Percentiles rank a stretch among this genome's conserved stretches.
phyloP scores from a whole-genome alignment of 2,797 vertebrate species.

The Lagothrix lagotricha region DNA sequence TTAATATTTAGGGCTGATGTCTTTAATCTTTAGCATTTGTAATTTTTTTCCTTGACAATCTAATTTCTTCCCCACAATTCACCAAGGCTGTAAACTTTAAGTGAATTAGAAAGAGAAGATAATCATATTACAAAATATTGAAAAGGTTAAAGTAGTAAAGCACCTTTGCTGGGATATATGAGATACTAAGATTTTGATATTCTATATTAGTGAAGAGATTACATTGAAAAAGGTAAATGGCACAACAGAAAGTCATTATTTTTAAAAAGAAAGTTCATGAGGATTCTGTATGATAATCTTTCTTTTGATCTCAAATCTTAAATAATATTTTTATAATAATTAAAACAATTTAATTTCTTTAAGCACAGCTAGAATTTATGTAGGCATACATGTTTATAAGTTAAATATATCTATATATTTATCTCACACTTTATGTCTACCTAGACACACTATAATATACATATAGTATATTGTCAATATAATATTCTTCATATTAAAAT shows the following conservation, averaged over 20 bases:
- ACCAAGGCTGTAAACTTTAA: constrained; percentile 66
- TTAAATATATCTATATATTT: not conserved
- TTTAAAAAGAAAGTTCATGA: not conserved
- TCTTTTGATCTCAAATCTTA: not conserved
- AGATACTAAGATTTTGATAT: constrained; percentile 74
- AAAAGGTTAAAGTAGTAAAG: constrained; percentile 80
- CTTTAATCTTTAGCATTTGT: constrained; percentile 31
- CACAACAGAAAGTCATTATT: constrained; percentile 32
- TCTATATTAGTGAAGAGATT: constrained; percentile 62
- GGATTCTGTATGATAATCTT: not conserved
- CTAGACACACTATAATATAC: accelerated
- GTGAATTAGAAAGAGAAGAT: constrained; percentile 56
- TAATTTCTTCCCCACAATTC: constrained; percentile 49
- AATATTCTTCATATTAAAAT: not conserved
- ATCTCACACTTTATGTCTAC: not conserved
- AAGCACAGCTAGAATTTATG: not conserved
- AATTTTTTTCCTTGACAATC: not conserved
- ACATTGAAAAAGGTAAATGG: constrained; percentile 51
- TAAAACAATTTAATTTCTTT: not conserved
- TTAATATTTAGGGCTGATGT: not conserved
- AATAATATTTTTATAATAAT: not conserved
- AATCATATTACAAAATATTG: constrained; percentile 70
- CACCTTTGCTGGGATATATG: constrained; percentile 61
- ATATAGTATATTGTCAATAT: not conserved
- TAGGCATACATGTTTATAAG: too few species aligned